Percentiles rank a stretch among this genome's conserved stretches.
These are phyloP conservation scores for Tetragonisca angustula DNA, from an alignment of 2,888 invertebrate genomes.

Conservation along the genomic window DNA sequence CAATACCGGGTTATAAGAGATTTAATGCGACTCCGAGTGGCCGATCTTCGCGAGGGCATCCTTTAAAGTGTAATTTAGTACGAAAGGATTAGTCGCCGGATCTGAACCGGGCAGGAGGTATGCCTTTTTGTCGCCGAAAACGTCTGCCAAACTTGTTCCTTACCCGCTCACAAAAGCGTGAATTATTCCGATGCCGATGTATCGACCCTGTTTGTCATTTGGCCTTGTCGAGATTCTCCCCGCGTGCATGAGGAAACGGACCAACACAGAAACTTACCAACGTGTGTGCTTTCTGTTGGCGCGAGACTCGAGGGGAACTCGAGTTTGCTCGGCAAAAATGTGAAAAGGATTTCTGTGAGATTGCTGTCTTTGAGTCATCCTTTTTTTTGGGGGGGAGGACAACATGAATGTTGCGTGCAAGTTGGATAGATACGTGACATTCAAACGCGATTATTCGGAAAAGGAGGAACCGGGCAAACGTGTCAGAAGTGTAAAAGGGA, in stretches of 20 bases:
- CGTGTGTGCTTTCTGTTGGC: not conserved
- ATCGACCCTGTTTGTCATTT: slow-evolving; percentile 30
- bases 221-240: not conserved
- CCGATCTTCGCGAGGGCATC: slow-evolving; percentile 73
- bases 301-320: not conserved
- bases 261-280: not conserved
- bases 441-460: not conserved
- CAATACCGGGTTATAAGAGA: slow-evolving; percentile 75
- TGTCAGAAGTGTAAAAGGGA: not conserved
- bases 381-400: not conserved
- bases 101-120: slow-evolving; percentile 59
- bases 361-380: not conserved
- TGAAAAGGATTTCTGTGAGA: not conserved
- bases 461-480: not conserved
- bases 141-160: slow-evolving; percentile 66
- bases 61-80: slow-evolving; percentile 80
- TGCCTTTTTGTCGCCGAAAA: slow-evolving; percentile 57
- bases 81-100: slow-evolving; percentile 77
- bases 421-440: not conserved
- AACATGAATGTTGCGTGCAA: not conserved
- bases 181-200: slow-evolving; percentile 62
- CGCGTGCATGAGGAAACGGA: too few species aligned
- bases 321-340: not conserved
- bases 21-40: slow-evolving; percentile 72
- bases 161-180: slow-evolving; percentile 66